phyloP scores from a whole-genome alignment of 2,888 invertebrate species.

The Orthosia gracilis region DNA sequence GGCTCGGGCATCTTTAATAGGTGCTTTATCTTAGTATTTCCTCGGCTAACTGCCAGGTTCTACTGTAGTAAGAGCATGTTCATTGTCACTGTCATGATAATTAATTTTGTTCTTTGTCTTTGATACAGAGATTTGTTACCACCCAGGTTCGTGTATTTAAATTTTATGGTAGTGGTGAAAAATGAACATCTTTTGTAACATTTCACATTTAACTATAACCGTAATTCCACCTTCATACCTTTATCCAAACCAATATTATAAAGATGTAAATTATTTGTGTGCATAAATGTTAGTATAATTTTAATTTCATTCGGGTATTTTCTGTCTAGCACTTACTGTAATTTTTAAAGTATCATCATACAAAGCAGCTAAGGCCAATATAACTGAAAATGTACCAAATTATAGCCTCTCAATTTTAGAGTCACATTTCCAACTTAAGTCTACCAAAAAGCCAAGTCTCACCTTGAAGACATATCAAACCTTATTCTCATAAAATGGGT shows the following conservation, averaged over 20 bases:
- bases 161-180: neutral
- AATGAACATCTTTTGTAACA: neutral
- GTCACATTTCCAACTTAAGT: neutral
- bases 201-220: no score
- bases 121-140: neutral
- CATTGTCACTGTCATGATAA: conserved; percentile 11
- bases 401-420: neutral
- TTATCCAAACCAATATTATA: no score
- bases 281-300: no score
- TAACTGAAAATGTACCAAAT: neutral
- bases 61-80: neutral
- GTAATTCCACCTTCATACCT: no score
- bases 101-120: conserved; percentile 6
- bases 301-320: no score
- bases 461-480: conserved; percentile 15
- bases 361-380: neutral
- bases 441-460: conserved; percentile 2
- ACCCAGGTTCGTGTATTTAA: neutral
- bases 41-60: conserved; percentile 42
- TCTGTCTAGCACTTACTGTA: no score
- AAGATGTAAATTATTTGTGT: no score
- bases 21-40: conserved; percentile 38
- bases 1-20: conserved; percentile 25
- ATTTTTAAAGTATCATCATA: no score
- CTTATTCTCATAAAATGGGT: conserved; percentile 11